Percentiles rank a stretch among this genome's conserved stretches.
Conservation (phyloP, 1,140 invertebrate genomes). For the Pinna nobilis region DNA sequence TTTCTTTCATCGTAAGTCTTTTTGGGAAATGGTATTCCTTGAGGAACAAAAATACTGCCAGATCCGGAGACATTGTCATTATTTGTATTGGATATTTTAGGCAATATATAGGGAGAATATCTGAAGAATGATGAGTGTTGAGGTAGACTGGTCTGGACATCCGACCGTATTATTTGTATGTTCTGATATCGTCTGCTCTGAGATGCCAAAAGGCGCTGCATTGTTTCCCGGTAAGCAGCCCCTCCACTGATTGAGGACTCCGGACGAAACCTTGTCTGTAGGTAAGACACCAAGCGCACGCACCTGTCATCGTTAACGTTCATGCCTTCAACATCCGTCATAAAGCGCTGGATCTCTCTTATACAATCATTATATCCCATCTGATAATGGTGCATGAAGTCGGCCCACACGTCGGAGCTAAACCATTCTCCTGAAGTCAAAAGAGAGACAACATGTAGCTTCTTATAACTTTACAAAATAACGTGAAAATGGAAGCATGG, state of each 20-base stretch:
- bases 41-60: no score
- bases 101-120: no score
- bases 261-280: constrained; percentile 53
- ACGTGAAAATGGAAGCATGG: no score
- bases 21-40: no score
- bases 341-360: constrained; percentile 56
- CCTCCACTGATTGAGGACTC: constrained; percentile 33
- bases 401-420: constrained; percentile 53
- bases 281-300: constrained; percentile 50
- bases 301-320: constrained; percentile 48
- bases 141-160: no score
- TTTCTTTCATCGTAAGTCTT: no score
- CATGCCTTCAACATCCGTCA: constrained; percentile 62
- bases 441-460: no score
- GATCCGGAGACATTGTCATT: no score
- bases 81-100: no score
- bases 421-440: constrained; percentile 54
- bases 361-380: constrained; percentile 60
- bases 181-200: constrained; percentile 14
- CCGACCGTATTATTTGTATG: no score
- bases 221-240: constrained; percentile 34
- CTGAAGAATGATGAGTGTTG: no score
- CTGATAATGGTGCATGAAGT: constrained; percentile 59
- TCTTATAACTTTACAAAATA: no score
- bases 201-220: constrained; percentile 4